phyloP scores from a whole-genome alignment of 2,113 vertebrate genomes.

The Atlantisia rogersi region DNA sequence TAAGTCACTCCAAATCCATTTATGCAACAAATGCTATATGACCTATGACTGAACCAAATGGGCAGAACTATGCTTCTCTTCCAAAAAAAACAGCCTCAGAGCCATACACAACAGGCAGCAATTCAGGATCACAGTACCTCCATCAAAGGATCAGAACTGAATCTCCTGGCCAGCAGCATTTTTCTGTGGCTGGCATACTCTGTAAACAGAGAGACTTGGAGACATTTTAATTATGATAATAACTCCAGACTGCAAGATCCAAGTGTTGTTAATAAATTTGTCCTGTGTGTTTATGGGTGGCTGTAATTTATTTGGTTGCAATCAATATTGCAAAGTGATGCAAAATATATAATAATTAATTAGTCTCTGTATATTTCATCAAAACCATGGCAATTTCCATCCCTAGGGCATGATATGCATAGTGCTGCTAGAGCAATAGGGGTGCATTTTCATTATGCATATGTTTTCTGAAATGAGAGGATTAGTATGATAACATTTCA shows the following conservation, averaged over 20 bases:
- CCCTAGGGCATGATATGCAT: not conserved
- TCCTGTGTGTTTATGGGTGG: not conserved
- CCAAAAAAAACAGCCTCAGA: not conserved
- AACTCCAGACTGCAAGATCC: not conserved
- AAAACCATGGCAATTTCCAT: not conserved
- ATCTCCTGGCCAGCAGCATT: not conserved
- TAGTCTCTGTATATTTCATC: not conserved
- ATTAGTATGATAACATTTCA: conserved; percentile 1
- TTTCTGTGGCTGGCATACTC: not conserved
- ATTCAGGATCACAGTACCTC: not conserved
- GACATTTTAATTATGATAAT: conserved; percentile 7
- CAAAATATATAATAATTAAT: conserved; percentile 33
- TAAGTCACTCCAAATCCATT: not conserved
- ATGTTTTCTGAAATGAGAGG: conserved; percentile 21
- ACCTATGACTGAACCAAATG: not conserved
- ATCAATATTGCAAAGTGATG: conserved; percentile 16
- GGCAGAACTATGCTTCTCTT: not conserved
- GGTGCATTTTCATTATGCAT: conserved; percentile 27
- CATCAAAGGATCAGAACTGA: not conserved
- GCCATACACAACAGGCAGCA: not conserved
- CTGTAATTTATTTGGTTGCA: not conserved
- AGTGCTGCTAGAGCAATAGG: not conserved
- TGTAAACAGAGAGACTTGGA: not conserved
- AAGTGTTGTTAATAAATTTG: not conserved
- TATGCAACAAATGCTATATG: not conserved